Base-by-base conservation (phyloP, 64 coral and sea anemone species). In the Porites lutea region DNA sequence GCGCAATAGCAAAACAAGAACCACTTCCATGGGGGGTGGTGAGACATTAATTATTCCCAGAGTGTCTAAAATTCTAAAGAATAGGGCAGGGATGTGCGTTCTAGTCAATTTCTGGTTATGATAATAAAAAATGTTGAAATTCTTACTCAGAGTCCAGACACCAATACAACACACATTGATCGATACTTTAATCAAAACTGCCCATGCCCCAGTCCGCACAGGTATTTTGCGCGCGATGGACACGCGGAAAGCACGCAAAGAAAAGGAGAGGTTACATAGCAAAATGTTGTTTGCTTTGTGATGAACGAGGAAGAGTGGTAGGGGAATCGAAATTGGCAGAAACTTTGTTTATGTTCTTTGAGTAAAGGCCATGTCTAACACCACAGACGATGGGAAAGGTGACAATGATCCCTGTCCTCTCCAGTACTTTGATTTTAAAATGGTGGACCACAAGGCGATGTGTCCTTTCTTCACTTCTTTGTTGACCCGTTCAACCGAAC, bases 371-470 rank as follows among this genome's bases (percentile, higher is more conserved):
- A 84, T 68, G 63, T 84, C 81, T 67, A 84, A 69, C 64, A 65
- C 23, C 8, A 23, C 71, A 65, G 95, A 97, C 9, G 95, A 97
- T 71, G 71, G 88, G 37, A 97, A 97, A 69, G 19, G 88, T 52
- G 97, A 99, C 16, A 93, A 93, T 71, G 97, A 99, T 65, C 90
- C 94, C 52, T 99, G 94, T 55, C 97, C 97, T 72, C 90, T 99
- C 13, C 97, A 99, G 27, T 99, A 96, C 68, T 90, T 72, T 78
- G 97, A 99, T 83, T 99, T 99, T 59, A 95, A 93, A 49, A 76
- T 91, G 59, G 92, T 99, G 22, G 97, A 99, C 79, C 97, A 99
- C 85, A 82, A 69, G 68, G 88, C 78, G 63, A 96, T 99, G 94
- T 99, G 97, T 77, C 97, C 97, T 70, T 94, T 96, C 64, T 99